Evolutionary conservation across 2,113 vertebrate genomes (phyloP).

Genomic region (Ceyx melanurus): DNA sequence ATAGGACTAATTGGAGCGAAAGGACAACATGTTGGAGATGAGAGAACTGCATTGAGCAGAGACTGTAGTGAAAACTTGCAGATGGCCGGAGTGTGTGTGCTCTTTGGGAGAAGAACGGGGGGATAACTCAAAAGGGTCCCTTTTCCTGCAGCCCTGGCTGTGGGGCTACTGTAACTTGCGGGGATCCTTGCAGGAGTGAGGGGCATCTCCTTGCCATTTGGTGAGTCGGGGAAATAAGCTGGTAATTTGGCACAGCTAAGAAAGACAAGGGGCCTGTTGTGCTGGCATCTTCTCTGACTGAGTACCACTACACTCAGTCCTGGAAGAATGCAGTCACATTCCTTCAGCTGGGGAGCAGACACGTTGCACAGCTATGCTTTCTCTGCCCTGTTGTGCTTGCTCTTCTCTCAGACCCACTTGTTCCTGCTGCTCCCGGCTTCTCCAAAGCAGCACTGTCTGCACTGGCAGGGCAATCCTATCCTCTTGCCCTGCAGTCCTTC

Average conservation of each 20-base stretch:
- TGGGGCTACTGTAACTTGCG: not conserved
- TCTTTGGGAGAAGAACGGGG: not conserved
- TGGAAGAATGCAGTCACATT: not conserved
- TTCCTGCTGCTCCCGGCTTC: not conserved
- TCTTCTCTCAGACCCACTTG: not conserved
- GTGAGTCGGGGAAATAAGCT: not conserved
- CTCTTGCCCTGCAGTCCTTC: not conserved
- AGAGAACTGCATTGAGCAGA: not conserved
- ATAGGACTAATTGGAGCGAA: constrained; percentile 29
- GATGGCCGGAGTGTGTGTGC: not conserved
- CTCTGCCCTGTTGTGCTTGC: not conserved
- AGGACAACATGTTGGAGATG: not conserved
- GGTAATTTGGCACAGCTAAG: not conserved
- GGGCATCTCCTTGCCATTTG: not conserved
- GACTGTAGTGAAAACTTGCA: not conserved
- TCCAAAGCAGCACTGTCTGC: not conserved
- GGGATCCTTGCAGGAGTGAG: not conserved
- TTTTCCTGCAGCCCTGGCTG: not conserved
- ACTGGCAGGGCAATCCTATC: not conserved
- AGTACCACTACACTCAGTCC: not conserved
- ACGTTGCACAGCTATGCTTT: not conserved
- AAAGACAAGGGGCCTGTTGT: not conserved
- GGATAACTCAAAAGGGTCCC: fast-evolving
- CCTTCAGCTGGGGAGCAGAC: not conserved
- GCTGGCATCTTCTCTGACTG: not conserved